phyloP scores from a whole-genome alignment of 2,888 invertebrate genomes.

The Dryobotodes eremita region DNA sequence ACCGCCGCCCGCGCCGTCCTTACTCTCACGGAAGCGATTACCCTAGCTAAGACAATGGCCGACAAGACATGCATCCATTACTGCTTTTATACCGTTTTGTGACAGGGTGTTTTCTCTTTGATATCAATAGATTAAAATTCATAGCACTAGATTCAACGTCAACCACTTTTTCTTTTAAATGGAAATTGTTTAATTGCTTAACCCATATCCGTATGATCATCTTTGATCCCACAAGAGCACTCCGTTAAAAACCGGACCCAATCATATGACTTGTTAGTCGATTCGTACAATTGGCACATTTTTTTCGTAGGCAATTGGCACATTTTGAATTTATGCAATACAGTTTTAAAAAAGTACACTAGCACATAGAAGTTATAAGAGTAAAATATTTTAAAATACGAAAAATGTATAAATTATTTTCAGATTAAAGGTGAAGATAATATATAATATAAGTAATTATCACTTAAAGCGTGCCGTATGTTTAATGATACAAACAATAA shows the following conservation, averaged over 20 bases:
- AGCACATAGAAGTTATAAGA: too few relatives aligned
- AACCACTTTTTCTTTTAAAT: slow-evolving; percentile 21
- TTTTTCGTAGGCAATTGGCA: too few relatives aligned
- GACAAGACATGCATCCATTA: slow-evolving; percentile 89
- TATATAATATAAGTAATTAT: too few relatives aligned
- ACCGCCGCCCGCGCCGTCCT: slow-evolving; percentile 67
- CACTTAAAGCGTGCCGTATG: too few relatives aligned
- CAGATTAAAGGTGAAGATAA: too few relatives aligned
- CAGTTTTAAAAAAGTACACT: too few relatives aligned
- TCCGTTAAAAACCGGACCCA: neutral
- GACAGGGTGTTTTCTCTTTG: slow-evolving; percentile 81
- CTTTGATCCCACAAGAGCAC: neutral
- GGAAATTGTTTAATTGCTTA: neutral
- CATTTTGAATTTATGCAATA: too few relatives aligned
- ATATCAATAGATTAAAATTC: slow-evolving; percentile 72
- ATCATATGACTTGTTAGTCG: too few relatives aligned
- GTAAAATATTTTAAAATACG: too few relatives aligned
- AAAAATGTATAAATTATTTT: too few relatives aligned
- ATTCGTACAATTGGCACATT: too few relatives aligned
- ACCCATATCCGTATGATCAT: neutral
- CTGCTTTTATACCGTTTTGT: slow-evolving; percentile 81
- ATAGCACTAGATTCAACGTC: slow-evolving; percentile 8
- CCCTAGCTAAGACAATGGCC: slow-evolving; percentile 86
- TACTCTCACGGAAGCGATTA: slow-evolving; percentile 90
- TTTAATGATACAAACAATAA: too few relatives aligned